Percentiles rank a stretch among this genome's conserved stretches.
Conservation (phyloP, 2,113 vertebrate species). For the Philantomba maxwellii region DNA sequence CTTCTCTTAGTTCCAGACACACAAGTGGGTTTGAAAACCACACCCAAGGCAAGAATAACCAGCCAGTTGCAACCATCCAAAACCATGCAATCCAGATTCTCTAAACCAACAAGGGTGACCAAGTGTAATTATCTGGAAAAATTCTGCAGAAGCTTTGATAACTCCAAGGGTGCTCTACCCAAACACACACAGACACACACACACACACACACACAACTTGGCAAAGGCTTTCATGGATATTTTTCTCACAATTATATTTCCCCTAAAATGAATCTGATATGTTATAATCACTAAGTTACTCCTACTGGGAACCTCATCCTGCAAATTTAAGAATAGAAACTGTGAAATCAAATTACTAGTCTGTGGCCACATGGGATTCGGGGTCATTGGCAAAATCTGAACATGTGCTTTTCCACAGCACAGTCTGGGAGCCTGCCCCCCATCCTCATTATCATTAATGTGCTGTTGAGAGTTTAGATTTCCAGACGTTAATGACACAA, state of each 20-base stretch:
- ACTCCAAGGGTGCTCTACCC: neutral
- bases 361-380: slow-evolving; percentile 14
- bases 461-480: neutral
- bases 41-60: neutral
- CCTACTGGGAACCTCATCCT: slow-evolving; percentile 17
- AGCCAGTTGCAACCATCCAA: neutral
- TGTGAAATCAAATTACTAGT: slow-evolving; percentile 55
- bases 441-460: neutral
- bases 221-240: neutral
- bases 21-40: neutral
- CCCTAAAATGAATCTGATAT: slow-evolving; percentile 36
- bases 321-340: slow-evolving; percentile 54
- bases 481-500: neutral
- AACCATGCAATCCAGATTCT: neutral
- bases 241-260: slow-evolving; percentile 1
- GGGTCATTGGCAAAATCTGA: slow-evolving; percentile 5
- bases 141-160: neutral
- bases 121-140: neutral
- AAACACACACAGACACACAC: neutral
- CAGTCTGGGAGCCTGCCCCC: neutral
- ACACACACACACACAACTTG: neutral
- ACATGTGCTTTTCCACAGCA: neutral
- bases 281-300: slow-evolving; percentile 32
- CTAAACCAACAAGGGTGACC: neutral
- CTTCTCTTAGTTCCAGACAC: neutral